These are phyloP conservation scores for Rotaria socialis DNA, from an alignment of 2,888 invertebrate genomes.

Conservation along the genomic window DNA sequence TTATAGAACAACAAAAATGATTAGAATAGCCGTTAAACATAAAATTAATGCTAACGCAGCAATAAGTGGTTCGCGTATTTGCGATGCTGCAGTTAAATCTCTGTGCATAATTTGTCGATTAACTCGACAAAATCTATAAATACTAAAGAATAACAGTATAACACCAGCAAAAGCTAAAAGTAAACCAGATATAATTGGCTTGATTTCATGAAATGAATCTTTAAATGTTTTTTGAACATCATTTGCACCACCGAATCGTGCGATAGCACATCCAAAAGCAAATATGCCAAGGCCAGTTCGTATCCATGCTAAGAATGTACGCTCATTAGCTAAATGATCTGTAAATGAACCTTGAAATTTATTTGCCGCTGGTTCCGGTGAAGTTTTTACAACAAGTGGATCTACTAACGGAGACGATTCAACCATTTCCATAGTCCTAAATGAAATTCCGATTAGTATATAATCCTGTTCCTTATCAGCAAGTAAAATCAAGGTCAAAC, in stretches of 20 bases:
- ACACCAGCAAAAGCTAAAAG: neutral
- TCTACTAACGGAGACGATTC: neutral
- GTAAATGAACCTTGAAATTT: neutral
- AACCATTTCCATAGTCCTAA: neutral
- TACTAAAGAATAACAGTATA: neutral
- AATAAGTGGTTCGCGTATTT: neutral
- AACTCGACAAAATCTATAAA: neutral
- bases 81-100: neutral
- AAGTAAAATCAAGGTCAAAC: no score
- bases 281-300: neutral
- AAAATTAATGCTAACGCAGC: neutral
- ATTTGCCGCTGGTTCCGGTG: neutral
- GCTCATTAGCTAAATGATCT: neutral
- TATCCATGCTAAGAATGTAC: conserved; percentile 1
- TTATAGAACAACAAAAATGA: neutral
- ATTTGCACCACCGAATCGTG: neutral
- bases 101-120: neutral
- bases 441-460: neutral
- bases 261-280: neutral
- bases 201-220: neutral
- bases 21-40: neutral
- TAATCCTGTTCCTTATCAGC: no score
- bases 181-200: neutral
- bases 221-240: neutral
- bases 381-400: neutral